These are phyloP conservation scores for Zonitis immaculata DNA, from an alignment of 2,888 invertebrate genomes.

Conservation along the genomic window DNA sequence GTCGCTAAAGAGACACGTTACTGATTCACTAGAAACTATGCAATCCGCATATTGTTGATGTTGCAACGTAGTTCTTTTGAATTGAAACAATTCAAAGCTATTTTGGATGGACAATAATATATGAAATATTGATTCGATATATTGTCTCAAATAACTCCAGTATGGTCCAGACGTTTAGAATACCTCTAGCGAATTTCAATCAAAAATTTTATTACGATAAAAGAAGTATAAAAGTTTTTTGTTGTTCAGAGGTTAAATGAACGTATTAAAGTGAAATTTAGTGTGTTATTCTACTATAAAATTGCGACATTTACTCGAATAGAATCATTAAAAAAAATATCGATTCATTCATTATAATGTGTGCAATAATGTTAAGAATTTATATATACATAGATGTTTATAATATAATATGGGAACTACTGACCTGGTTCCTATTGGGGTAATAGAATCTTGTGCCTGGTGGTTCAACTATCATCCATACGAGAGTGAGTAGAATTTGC, in stretches of 20 bases:
- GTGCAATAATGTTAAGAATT: too few relatives aligned
- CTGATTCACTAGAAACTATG: too few relatives aligned
- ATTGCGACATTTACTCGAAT: too few relatives aligned
- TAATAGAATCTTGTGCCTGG: conserved; percentile 57
- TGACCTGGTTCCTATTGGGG: conserved; percentile 52
- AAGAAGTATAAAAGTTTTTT: background rate
- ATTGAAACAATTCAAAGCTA: too few relatives aligned
- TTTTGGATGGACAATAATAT: too few relatives aligned
- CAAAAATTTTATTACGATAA: background rate
- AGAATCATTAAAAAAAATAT: too few relatives aligned
- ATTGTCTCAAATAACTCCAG: background rate
- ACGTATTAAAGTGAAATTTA: background rate
- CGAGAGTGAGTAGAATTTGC: conserved; percentile 55
- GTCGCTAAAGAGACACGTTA: too few relatives aligned
- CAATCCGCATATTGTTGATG: too few relatives aligned
- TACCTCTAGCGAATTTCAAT: background rate
- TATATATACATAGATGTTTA: too few relatives aligned
- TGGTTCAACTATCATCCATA: conserved; percentile 64
- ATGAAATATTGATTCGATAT: background rate
- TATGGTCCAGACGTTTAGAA: background rate
- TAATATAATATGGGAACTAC: conserved; percentile 11
- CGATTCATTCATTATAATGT: too few relatives aligned
- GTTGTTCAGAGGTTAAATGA: background rate
- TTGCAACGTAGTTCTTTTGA: too few relatives aligned
- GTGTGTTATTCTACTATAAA: too few relatives aligned